Evolutionary conservation across 2,888 invertebrate species (phyloP).

Genomic region (Nemotelus nigrinus): DNA sequence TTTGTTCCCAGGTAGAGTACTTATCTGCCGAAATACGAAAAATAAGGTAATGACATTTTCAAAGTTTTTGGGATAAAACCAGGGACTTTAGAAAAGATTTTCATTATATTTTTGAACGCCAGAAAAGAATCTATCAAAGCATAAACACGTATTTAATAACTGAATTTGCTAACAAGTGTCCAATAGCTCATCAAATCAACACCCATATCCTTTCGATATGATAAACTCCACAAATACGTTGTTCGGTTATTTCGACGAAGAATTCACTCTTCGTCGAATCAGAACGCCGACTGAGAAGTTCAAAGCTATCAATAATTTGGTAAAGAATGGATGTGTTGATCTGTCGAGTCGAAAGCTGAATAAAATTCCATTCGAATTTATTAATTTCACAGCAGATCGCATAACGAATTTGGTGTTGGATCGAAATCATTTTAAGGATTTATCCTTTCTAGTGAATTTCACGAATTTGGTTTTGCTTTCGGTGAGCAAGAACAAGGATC

Average conservation of each 20-base stretch:
- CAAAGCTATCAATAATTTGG: background rate
- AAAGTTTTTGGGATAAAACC: too few relatives aligned
- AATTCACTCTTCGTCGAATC: background rate
- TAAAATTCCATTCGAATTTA: constrained; percentile 36
- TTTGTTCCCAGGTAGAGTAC: too few relatives aligned
- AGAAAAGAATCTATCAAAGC: too few relatives aligned
- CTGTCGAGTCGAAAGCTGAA: background rate
- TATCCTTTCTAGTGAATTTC: constrained; percentile 17
- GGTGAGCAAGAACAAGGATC: constrained; percentile 19
- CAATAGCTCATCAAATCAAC: too few relatives aligned
- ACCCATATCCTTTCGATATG: background rate
- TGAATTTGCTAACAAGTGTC: too few relatives aligned
- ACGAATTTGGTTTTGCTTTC: background rate
- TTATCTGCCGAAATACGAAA: too few relatives aligned
- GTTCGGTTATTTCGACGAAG: constrained; percentile 34
- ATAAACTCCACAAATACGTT: constrained; percentile 9
- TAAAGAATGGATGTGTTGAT: constrained; percentile 24
- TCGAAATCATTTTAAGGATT: constrained; percentile 34
- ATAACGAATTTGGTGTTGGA: constrained; percentile 17
- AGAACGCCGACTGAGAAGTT: background rate
- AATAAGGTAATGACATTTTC: too few relatives aligned
- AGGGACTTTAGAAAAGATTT: too few relatives aligned
- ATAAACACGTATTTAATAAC: too few relatives aligned
- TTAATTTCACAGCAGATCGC: constrained; percentile 5
- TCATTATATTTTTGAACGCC: too few relatives aligned